A percentile compares a stretch with the other conserved stretches of the same genome.
Conservation (phyloP, 1,140 invertebrate genomes). For the Venustaconcha ellipsiformis region DNA sequence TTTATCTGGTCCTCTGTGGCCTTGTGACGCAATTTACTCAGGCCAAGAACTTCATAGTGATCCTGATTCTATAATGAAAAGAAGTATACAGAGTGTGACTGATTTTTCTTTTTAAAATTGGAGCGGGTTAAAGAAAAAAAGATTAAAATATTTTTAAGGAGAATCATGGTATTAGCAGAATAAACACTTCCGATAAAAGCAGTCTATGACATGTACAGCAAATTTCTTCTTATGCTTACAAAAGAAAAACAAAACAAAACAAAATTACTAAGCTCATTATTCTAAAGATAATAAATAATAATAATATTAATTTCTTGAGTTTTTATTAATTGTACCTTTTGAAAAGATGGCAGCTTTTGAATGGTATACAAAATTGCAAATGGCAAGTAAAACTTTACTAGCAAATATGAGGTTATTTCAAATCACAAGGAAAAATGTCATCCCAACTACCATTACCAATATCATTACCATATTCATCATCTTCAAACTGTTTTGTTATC, state of each 20-base stretch:
- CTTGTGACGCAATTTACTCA: conserved; percentile 82
- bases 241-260: neutral
- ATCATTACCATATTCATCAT: too few species aligned
- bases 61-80: conserved; percentile 82
- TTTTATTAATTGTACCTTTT: too few species aligned
- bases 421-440: too few species aligned
- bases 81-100: conserved; percentile 3
- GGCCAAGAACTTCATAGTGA: conserved; percentile 93
- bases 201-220: neutral
- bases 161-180: neutral
- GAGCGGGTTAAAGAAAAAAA: neutral
- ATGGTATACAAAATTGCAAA: too few species aligned
- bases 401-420: too few species aligned
- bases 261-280: neutral
- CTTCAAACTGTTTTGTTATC: too few species aligned
- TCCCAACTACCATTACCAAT: too few species aligned
- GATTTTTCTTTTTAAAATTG: too few species aligned
- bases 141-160: neutral
- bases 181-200: neutral
- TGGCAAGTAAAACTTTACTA: too few species aligned
- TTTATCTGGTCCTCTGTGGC: conserved; percentile 94
- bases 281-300: too few species aligned
- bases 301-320: too few species aligned
- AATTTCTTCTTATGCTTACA: neutral
- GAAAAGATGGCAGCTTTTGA: too few species aligned